These are phyloP conservation scores for Montipora efflorescens DNA, from an alignment of 64 coral and sea anemone species.

Conservation along the genomic window DNA sequence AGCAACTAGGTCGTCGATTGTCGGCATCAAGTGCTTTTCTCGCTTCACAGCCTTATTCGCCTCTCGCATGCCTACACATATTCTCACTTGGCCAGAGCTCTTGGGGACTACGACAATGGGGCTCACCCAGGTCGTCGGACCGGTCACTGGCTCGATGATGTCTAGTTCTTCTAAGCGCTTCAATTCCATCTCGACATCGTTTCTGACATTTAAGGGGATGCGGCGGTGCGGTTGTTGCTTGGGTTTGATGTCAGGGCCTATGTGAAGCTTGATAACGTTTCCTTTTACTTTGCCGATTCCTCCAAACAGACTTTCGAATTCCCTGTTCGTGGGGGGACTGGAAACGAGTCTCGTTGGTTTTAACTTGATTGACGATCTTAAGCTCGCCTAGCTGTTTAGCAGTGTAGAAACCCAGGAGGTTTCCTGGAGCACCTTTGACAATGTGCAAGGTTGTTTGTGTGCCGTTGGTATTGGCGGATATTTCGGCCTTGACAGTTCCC, in stretches of 20 bases:
- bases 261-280: constrained; percentile 74
- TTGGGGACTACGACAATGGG: constrained; percentile 65
- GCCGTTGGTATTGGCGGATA: constrained; percentile 1
- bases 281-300: constrained; percentile 77
- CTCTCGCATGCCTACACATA: constrained; percentile 78
- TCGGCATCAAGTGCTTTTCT: constrained; percentile 73
- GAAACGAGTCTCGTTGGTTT: constrained; percentile 8
- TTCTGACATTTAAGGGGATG: constrained; percentile 70
- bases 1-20: constrained; percentile 46
- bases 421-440: constrained; percentile 31
- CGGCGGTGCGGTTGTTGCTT: constrained; percentile 75
- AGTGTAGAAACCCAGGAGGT: constrained; percentile 56
- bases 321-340: constrained; percentile 1
- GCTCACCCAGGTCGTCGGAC: constrained; percentile 68
- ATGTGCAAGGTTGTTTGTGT: constrained; percentile 21
- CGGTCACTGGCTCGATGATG: constrained; percentile 64
- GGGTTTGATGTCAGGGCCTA: constrained; percentile 54
- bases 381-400: constrained; percentile 61
- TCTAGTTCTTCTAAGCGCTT: constrained; percentile 66
- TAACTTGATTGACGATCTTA: constrained; percentile 61
- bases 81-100: constrained; percentile 53
- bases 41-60: constrained; percentile 64
- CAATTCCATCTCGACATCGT: constrained; percentile 74
- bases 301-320: constrained; percentile 68
- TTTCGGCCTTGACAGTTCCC: constrained; percentile 18